Evolutionary conservation across 2,797 vertebrate species (phyloP).

Genomic region (Adelosebastes latens): DNA sequence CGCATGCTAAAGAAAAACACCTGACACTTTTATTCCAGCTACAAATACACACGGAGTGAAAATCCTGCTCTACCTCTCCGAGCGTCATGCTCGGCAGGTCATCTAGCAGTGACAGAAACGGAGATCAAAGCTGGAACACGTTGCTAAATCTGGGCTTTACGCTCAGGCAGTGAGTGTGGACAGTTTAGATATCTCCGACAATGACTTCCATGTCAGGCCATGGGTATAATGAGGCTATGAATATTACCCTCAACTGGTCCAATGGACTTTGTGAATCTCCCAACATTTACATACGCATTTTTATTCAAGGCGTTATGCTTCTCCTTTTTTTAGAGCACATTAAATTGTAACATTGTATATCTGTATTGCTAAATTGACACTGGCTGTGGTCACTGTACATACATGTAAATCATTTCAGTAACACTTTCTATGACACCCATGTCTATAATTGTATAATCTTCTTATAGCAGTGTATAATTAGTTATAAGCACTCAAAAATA

Average conservation of each 20-base stretch:
- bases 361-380: background rate
- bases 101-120: background rate
- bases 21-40: background rate
- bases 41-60: background rate
- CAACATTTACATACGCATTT: background rate
- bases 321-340: background rate
- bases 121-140: background rate
- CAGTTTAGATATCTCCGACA: background rate
- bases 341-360: background rate
- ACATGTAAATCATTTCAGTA: background rate
- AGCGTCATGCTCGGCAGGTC: background rate
- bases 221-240: background rate
- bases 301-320: background rate
- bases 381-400: background rate
- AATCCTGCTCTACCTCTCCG: background rate
- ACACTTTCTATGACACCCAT: too few species aligned
- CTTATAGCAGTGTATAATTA: too few species aligned
- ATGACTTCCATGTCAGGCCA: background rate
- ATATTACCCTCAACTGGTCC: background rate
- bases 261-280: background rate
- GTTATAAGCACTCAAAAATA: too few species aligned
- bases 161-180: background rate
- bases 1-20: background rate
- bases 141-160: background rate
- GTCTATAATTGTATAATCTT: too few species aligned